Evolutionary conservation across 2,797 vertebrate genomes (phyloP), one percentile per base, ranked within the genome.

Genomic region (Scolopax bukidnonensis): DNA sequence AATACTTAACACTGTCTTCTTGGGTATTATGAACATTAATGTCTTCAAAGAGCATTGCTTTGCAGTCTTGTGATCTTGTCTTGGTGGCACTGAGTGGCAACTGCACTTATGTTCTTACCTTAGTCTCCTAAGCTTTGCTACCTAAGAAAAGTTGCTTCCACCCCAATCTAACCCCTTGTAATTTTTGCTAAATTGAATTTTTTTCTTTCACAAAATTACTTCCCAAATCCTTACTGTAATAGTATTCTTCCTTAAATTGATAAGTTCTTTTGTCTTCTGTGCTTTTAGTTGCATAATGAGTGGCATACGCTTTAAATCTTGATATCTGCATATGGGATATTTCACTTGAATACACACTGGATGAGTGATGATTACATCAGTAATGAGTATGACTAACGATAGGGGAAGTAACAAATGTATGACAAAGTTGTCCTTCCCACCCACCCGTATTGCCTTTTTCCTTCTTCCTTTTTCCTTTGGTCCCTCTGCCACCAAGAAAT

Each of bases 341-440:
- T 74, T 90, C 24, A 23, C 16, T 68, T 40, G 19, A 60, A 47
- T 16, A 19, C 75, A 75, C 67, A 43, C 23, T 5, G 21, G 79
- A 47, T 25, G 20, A 59, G 16, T 74, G 70, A 64, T 82, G 19
- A 36, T 36, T 36, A 36, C 36, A 36, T 36, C 36, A 36, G 36
- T 74, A 80, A 61, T 54, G 36, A 77, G 30, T n/a, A 50, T 71
- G 33, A 91, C 18, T 68, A 68, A 92, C 85, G 45, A 16, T 67
- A 57, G 23, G 36, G 40, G 17, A 89, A 75, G 65, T 69, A 16
- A 59, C 57, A 47, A 36, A 41, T 74, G 1, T 65, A 10, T 87
- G 65, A 87, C 60, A 92, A 70, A 81, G 56, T 93, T 89, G n/a
- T 74, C 70, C 25, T n/a, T 6, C 81, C 33, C n/a, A 38, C 57